Evolutionary conservation across 2,797 vertebrate species (phyloP), one percentile per base, ranked within the genome.

Genomic region (Psittacula derbiana): DNA sequence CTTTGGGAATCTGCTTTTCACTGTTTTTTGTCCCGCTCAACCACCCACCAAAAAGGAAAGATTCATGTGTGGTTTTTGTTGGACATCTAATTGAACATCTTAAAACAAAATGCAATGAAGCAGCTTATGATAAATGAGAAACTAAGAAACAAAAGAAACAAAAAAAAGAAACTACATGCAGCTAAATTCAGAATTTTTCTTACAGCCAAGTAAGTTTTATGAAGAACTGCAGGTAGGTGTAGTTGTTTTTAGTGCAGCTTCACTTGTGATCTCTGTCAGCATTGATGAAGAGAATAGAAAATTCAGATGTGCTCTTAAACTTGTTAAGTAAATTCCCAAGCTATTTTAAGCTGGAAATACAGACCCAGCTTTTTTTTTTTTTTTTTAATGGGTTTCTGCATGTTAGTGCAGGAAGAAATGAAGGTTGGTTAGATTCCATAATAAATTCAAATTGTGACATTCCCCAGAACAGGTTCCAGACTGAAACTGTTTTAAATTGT

Each of bases 401-500:
- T 69, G 46, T 89, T 92, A 74, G 55, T 80, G 96, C 60, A 92
- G 60, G 36, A 86, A 92, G 78, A 75, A 92, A 36, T 44, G 15
- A 66, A 84, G 31, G 19, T 38, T 92, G 85, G 41, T 81, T 83
- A 58, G 61, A 81, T 80, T 78, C 50, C n/a, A 2, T 92, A 62
- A 66, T 30, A 65, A 67, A 74, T 92, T 88, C 49, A 93, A 44
- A 90, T 88, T 16, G 50, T 76, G 80, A 71, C 40, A n/a, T 92
- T 86, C 53, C 55, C 57, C 78, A 74, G 57, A 84, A 73, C 60
- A 86, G 60, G 67, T 88, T 94, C 64, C 65, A 79, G 81, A 31
- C 74, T 81, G 86, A 92, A 92, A 80, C 71, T 72, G 64, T 74
- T 91, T 94, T 69, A 80, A 94, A 53, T 55, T 61, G 78, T 82